These are phyloP conservation scores for Ageneiosus marmoratus DNA, from an alignment of 2,113 vertebrate species.

Conservation along the genomic window DNA sequence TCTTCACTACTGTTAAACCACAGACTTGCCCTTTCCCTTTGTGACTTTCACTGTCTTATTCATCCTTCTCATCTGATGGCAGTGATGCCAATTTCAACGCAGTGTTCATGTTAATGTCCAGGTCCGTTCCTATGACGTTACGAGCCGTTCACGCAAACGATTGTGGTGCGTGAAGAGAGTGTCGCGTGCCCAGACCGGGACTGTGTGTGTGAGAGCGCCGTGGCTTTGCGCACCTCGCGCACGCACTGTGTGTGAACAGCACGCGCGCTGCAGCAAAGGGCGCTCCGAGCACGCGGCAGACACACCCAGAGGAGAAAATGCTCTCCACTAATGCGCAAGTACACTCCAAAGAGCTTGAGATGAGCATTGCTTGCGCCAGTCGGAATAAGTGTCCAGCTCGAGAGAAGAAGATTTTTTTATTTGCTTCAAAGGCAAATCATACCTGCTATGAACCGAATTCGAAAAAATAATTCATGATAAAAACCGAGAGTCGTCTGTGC, in stretches of 20 bases:
- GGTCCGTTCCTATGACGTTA: background rate
- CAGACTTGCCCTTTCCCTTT: background rate
- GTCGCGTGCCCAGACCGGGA: constrained; percentile 41
- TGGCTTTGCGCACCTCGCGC: constrained; percentile 55
- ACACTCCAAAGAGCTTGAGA: constrained; percentile 57
- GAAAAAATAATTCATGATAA: constrained; percentile 54
- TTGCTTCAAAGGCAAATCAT: constrained; percentile 51
- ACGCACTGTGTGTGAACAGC: constrained; percentile 55
- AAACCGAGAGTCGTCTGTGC: constrained; percentile 57
- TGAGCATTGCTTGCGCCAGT: constrained; percentile 45
- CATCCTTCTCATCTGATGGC: background rate
- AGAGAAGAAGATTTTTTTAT: constrained; percentile 53
- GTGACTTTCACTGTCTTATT: background rate
- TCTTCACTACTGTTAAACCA: background rate
- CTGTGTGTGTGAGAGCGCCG: constrained; percentile 32
- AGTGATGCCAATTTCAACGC: no score
- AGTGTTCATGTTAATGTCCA: background rate
- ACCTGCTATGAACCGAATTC: constrained; percentile 53
- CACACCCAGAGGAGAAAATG: constrained; percentile 66
- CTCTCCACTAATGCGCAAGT: constrained; percentile 60
- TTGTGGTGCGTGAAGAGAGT: background rate
- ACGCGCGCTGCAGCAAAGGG: constrained; percentile 53
- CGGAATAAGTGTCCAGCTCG: constrained; percentile 50
- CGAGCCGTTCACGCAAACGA: background rate
- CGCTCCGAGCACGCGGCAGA: constrained; percentile 46